Base-by-base conservation (phyloP, 53 echinoderm and acorn worm species). In the Zoroaster sp. region DNA sequence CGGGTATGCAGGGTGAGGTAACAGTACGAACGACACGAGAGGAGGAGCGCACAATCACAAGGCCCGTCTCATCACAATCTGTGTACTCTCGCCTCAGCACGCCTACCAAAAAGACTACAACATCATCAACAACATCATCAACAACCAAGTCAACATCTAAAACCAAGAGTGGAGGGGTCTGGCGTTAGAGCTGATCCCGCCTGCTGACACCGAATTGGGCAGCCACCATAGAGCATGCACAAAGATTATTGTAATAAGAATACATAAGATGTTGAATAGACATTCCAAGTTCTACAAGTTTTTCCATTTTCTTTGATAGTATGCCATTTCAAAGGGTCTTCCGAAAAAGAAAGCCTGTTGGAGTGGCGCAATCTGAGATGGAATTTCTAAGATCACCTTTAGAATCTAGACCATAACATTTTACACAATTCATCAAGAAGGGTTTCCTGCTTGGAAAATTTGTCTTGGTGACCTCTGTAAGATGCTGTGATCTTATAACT, bases 21-120 rank as follows among this genome's bases (percentile, higher is more conserved):
- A 98, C 98, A 0, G 92, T 96, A 14, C 92, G 96, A 10, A 98
- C 98, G 0, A 91, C 90, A 25, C 92, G 95, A 0, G 94, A 95
- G 18, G 95, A 98, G 73, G 96, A 96, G 73, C 87, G 95, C 8
- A 93, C 95, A 18, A 85, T 96, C 80, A 96, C 94, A 44, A 88
- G 78, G 72, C 93, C 98, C 14, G 14, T 52, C 32, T 71, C 88
- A 36, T 71, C 89, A 0, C 45, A 59, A 69, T 83, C 90, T 5
- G 36, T 66, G 1, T 66, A 51, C 53, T 17, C 71, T 3, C 21
- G 66, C 10, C 67, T 75, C 43, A 39, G 66, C 75, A 33, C 21
- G 5, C 66, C 74, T 2, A 40, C 63, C 7, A 86, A 65, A 68
- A 46, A 46, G 42, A 68, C 86, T 13, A 86, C 86, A 14, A 52